Evolutionary conservation across 1,140 invertebrate species (phyloP).

Genomic region (Augochlora pura): DNA sequence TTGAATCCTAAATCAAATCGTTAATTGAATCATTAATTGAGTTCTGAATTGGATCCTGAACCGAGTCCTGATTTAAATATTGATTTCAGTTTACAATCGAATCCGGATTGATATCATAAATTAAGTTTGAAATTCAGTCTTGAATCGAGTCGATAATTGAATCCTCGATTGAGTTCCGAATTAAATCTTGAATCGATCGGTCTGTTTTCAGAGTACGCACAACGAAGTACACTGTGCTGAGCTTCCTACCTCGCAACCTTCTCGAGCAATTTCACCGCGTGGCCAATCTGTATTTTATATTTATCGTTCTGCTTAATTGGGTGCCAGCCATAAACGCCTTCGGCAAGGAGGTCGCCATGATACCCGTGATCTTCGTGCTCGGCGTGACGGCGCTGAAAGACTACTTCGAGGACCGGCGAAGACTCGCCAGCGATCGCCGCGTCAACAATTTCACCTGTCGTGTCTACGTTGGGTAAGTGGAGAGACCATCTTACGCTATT

Average conservation of each 20-base stretch:
- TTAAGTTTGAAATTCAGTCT: no score
- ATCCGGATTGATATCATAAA: no score
- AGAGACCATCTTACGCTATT: neutral
- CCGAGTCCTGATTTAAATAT: no score
- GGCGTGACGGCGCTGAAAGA: conserved; percentile 98
- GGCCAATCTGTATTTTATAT: conserved; percentile 99
- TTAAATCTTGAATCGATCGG: no score
- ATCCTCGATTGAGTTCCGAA: no score
- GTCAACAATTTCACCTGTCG: conserved; percentile 96
- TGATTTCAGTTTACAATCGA: no score
- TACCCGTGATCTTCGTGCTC: conserved; percentile 96
- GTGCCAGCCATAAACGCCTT: conserved; percentile 96
- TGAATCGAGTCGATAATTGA: no score
- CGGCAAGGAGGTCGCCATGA: conserved; percentile 97
- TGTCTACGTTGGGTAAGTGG: conserved; percentile 92
- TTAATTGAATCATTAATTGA: no score
- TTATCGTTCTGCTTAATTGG: conserved; percentile 97
- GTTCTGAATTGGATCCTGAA: no score
- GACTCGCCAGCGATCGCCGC: conserved; percentile 93
- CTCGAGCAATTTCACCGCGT: conserved; percentile 98
- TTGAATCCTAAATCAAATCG: no score
- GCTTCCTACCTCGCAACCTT: conserved; percentile 97
- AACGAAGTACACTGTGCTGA: conserved; percentile 96
- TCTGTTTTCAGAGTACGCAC: conserved; percentile 87
- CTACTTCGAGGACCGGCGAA: conserved; percentile 95